Percentiles rank a stretch among this genome's conserved stretches.
Conservation (phyloP, 2,797 vertebrate species). For the Clamator glandarius region DNA sequence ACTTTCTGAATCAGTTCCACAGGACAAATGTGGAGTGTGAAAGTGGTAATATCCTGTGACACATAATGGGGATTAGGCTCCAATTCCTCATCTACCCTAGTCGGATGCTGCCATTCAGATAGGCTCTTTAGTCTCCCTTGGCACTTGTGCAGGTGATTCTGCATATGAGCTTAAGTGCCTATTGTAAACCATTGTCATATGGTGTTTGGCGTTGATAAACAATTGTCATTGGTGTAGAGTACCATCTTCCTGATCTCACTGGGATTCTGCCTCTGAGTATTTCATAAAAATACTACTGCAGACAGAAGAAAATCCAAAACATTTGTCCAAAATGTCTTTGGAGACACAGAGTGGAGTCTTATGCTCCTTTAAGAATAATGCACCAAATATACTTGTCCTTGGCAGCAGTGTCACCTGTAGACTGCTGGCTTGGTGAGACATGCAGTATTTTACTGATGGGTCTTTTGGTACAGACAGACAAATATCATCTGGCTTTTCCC, state of each 20-base stretch:
- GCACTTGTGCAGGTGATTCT: conserved; percentile 48
- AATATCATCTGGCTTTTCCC: neutral
- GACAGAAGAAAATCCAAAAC: conserved; percentile 23
- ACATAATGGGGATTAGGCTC: conserved; percentile 50
- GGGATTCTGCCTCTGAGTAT: neutral
- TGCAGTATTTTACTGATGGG: neutral
- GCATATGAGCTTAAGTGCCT: conserved; percentile 60
- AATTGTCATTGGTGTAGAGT: neutral
- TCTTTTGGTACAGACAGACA: neutral
- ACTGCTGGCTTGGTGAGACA: neutral
- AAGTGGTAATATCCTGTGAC: conserved; percentile 64
- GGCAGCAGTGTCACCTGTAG: neutral
- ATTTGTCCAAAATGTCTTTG: neutral
- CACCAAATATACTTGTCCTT: neutral
- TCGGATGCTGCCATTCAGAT: conserved; percentile 67
- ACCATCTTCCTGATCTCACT: conserved; percentile 1
- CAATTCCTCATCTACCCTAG: neutral
- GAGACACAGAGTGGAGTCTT: neutral
- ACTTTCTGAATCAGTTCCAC: conserved; percentile 48
- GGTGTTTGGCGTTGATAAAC: conserved; percentile 29
- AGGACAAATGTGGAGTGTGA: conserved; percentile 35
- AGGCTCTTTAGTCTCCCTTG: conserved; percentile 74
- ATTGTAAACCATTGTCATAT: conserved; percentile 15
- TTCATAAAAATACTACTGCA: conserved; percentile 33
- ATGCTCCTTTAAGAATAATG: neutral